These are phyloP conservation scores for Serinus canaria DNA, from an alignment of 2,113 vertebrate genomes.

Conservation along the genomic window DNA sequence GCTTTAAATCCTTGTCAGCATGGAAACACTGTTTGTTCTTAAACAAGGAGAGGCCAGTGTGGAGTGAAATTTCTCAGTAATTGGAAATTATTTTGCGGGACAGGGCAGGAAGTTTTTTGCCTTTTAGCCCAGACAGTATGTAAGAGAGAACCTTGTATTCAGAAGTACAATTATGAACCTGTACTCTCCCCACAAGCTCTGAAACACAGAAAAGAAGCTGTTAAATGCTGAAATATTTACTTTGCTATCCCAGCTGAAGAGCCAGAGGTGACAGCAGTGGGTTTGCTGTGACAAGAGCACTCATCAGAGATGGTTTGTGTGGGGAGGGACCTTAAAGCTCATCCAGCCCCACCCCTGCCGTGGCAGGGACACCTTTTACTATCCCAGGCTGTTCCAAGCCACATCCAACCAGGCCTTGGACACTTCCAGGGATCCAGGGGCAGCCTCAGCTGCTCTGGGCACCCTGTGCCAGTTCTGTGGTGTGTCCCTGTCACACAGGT, in stretches of 20 bases:
- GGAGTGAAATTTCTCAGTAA: not conserved
- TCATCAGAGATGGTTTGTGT: too few species aligned
- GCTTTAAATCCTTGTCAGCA: not conserved
- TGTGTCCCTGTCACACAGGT: not conserved
- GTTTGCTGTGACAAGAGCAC: rapidly evolving
- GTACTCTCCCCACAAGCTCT: not conserved
- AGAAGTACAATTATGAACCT: not conserved
- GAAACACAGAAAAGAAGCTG: not conserved
- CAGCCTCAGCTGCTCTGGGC: not conserved
- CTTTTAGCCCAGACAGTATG: not conserved
- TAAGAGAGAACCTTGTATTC: not conserved
- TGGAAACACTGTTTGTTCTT: not conserved
- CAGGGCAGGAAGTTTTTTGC: not conserved
- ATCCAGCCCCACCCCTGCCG: not conserved
- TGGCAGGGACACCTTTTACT: not conserved
- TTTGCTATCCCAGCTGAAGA: not conserved
- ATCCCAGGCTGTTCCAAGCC: not conserved
- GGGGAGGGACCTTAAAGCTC: not conserved
- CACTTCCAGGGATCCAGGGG: not conserved
- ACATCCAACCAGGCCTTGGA: rapidly evolving
- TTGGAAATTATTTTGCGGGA: not conserved
- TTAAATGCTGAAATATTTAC: not conserved
- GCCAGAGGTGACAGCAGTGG: not conserved
- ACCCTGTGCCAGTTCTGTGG: not conserved
- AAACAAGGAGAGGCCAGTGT: not conserved